Conservation (phyloP, 2,113 vertebrate genomes). For the Chaetodon auriga region DNA sequence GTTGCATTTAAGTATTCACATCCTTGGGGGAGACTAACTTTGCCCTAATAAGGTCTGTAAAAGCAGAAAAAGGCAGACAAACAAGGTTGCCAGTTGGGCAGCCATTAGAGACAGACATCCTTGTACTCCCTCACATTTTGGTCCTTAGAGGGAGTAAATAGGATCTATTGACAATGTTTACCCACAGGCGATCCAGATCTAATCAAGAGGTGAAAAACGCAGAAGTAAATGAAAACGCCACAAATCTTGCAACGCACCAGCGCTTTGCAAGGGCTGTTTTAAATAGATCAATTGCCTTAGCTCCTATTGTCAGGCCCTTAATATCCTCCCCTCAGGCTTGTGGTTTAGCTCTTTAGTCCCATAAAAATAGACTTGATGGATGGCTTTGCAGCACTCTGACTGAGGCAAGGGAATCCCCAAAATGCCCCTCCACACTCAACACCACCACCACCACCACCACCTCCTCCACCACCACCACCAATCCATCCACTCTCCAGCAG, state of each 20-base stretch:
- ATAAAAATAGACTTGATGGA: conserved; percentile 79
- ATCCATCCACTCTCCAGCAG: conserved; percentile 37
- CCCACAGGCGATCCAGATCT: conserved; percentile 65
- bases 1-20: conserved; percentile 30
- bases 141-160: conserved; percentile 61
- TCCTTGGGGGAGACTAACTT: conserved; percentile 17
- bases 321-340: conserved; percentile 73
- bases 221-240: conserved; percentile 74
- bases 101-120: conserved; percentile 46
- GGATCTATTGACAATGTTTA: conserved; percentile 56
- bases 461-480: conserved; percentile 2
- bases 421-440: conserved; percentile 43
- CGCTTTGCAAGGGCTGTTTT: conserved; percentile 61
- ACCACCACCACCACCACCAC: neutral
- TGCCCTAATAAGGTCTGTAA: conserved; percentile 26
- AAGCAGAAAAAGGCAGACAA: conserved; percentile 37
- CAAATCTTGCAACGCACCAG: conserved; percentile 64
- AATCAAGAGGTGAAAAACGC: conserved; percentile 72
- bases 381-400: conserved; percentile 67
- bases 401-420: conserved; percentile 70
- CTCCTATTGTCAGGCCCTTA: conserved; percentile 70
- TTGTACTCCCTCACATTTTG: conserved; percentile 38
- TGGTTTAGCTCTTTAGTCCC: conserved; percentile 72
- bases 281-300: conserved; percentile 75
- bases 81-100: conserved; percentile 27